Conservation (phyloP, 1,140 invertebrate genomes). For the Hydropsyche tenuis region DNA sequence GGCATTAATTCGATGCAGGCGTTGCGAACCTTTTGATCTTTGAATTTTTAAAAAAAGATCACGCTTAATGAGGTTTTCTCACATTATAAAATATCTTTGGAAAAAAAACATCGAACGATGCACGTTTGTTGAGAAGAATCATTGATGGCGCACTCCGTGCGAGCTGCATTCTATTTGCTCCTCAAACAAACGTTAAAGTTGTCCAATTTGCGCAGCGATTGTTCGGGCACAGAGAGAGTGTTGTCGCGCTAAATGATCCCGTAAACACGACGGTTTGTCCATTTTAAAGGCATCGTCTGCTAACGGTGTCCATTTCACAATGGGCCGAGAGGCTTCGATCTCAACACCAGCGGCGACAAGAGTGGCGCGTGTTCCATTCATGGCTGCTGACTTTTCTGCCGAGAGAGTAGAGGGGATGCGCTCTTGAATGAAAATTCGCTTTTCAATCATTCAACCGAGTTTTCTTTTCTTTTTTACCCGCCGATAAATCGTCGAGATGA, state of each 20-base stretch:
- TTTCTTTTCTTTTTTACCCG: neutral
- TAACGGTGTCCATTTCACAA: constrained; percentile 1
- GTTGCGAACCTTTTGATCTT: neutral
- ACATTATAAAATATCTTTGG: too few relatives aligned
- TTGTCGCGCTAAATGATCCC: constrained; percentile 41
- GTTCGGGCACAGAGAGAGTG: constrained; percentile 32
- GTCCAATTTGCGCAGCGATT: constrained; percentile 49
- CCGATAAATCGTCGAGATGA: constrained; percentile 15
- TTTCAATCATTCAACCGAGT: too few relatives aligned
- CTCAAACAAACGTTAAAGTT: constrained; percentile 49
- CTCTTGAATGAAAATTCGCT: too few relatives aligned
- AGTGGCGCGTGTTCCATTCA: neutral
- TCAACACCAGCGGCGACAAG: neutral
- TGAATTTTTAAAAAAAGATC: too few relatives aligned
- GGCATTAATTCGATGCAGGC: constrained; percentile 19
- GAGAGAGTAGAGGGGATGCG: too few relatives aligned
- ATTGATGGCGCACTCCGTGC: neutral
- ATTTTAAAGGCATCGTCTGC: constrained; percentile 41
- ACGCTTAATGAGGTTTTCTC: too few relatives aligned
- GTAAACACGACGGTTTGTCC: constrained; percentile 48
- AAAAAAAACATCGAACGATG: too few relatives aligned
- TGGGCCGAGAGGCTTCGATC: neutral
- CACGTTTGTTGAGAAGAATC: neutral
- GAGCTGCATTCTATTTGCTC: constrained; percentile 31
- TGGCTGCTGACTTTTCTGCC: neutral